These are phyloP conservation scores for Oppia nitens DNA, from an alignment of 1,140 invertebrate species.

Conservation along the genomic window DNA sequence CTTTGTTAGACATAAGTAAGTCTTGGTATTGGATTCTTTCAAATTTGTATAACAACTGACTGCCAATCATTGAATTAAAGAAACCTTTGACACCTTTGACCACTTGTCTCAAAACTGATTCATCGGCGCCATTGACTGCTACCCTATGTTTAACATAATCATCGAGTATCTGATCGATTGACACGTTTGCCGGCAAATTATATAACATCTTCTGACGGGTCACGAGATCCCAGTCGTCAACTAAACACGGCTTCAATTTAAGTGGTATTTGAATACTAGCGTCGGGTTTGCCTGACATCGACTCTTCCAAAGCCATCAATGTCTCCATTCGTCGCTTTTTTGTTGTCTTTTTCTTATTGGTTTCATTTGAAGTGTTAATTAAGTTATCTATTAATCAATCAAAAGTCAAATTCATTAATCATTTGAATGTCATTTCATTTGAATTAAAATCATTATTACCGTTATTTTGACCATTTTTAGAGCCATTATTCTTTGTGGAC, in stretches of 20 bases:
- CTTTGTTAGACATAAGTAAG: too few species aligned
- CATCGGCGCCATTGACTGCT: conserved; percentile 38
- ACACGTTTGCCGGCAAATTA: conserved; percentile 62
- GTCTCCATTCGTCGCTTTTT: neutral
- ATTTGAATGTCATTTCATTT: neutral
- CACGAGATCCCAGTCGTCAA: conserved; percentile 90
- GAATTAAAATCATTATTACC: neutral
- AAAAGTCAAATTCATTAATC: neutral
- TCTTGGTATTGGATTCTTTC: conserved; percentile 65
- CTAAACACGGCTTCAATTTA: conserved; percentile 74
- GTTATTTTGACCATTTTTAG: neutral
- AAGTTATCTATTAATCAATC: neutral
- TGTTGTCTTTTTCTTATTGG: neutral
- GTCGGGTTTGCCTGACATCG: conserved; percentile 23
- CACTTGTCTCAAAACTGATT: conserved; percentile 60
- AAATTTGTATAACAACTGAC: conserved; percentile 84
- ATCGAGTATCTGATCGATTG: conserved; percentile 68
- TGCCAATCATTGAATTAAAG: conserved; percentile 83
- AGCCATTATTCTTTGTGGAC: neutral
- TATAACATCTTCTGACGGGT: conserved; percentile 69
- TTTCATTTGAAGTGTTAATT: neutral
- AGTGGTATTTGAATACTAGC: conserved; percentile 83
- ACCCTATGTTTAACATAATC: conserved; percentile 75
- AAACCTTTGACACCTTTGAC: conserved; percentile 53
- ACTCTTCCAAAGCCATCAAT: conserved; percentile 17